Base-by-base conservation (phyloP, 2,113 vertebrate genomes). In the Cavia porcellus region DNA sequence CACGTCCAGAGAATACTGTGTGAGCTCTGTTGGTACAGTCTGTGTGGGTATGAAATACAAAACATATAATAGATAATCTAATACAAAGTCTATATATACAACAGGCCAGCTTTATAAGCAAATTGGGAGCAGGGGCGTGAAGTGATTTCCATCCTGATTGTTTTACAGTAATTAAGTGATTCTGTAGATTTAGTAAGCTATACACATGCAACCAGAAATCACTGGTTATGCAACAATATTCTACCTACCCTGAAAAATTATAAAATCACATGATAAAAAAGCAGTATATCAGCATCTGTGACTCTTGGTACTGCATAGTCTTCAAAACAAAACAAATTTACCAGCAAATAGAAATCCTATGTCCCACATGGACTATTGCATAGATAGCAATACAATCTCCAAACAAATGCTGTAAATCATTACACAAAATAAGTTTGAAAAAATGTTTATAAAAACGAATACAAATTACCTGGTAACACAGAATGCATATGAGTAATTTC, bases 91-190 rank as follows among this genome's bases (percentile, higher is more conserved):
- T 92, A 42, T 62, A 42, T 42, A 28, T 19, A 72, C 38, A 30
- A 61, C 3, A 38, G n/a, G 66, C 32, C 42, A 72, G 0, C 62
- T 94, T 84, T 61, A 86, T 7, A 85, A 57, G 68, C 47, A 82
- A 79, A 89, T 50, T 77, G 42, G 42, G 59, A 15, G 50, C 42
- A 35, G 4, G 35, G 81, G 85, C 62, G 1, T 47, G 28, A 92
- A 92, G 38, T 42, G 7, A 9, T 89, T 90, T 96, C 94, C 45
- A 92, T 59, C 17, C 32, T 28, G 52, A 9, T 92, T 45, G 13
- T 64, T 86, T 92, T 92, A 55, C 85, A 94, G 74, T 92, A 20
- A 70, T 75, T 30, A 81, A 86, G 25, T 72, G 47, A 35, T 83
- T 95, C 74, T 74, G 8, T n/a, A 84, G 70, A n/a, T 64, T 79